Conservation (phyloP, 2,888 invertebrate genomes). For the Ganaspis brasiliensis region DNA sequence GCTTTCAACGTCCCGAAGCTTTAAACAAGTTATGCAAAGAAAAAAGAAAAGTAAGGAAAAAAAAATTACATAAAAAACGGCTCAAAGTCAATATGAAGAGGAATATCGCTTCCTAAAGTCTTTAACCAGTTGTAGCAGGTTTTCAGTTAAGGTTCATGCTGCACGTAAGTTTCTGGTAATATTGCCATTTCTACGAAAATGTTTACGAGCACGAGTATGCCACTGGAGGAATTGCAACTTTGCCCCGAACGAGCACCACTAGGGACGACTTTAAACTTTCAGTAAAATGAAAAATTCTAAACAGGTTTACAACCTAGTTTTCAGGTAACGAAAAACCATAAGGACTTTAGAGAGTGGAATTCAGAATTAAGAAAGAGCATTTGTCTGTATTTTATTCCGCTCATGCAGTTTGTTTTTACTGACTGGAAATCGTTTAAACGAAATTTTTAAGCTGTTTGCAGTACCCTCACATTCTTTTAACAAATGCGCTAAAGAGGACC, state of each 20-base stretch:
- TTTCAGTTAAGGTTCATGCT: conserved; percentile 10
- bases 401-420: too few relatives aligned
- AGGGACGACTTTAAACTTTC: conserved; percentile 11
- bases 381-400: too few relatives aligned
- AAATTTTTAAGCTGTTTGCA: too few relatives aligned
- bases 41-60: too few relatives aligned
- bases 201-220: conserved; percentile 5
- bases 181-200: conserved; percentile 29
- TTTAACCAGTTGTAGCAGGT: conserved; percentile 17
- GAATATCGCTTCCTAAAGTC: not conserved
- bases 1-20: too few relatives aligned
- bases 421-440: too few relatives aligned
- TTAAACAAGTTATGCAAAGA: too few relatives aligned
- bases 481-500: too few relatives aligned
- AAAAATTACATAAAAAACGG: conserved; percentile 6
- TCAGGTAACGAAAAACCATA: not conserved
- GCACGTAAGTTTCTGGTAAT: conserved; percentile 18
- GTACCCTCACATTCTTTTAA: too few relatives aligned
- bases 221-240: conserved; percentile 8
- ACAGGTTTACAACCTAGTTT: not conserved
- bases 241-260: conserved; percentile 13
- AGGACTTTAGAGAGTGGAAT: not conserved
- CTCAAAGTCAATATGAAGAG: not conserved
- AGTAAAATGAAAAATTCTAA: conserved; percentile 11
- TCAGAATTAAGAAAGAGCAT: not conserved